phyloP scores from a whole-genome alignment of 2,113 vertebrate genomes.

The Plectropomus leopardus region DNA sequence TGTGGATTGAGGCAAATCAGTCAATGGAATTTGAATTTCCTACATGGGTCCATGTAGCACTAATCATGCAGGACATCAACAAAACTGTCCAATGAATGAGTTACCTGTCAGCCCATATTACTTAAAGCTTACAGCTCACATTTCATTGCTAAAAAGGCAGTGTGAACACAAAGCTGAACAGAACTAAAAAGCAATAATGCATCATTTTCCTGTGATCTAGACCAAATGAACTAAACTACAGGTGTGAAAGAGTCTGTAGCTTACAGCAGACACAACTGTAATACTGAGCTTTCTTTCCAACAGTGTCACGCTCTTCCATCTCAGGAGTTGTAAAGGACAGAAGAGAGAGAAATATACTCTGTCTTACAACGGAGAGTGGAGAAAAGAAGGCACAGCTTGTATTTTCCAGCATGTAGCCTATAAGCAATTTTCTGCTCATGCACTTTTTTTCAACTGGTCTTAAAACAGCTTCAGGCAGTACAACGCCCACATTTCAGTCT shows the following conservation, averaged over 20 bases:
- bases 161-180: background rate
- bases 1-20: too few species aligned
- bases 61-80: too few species aligned
- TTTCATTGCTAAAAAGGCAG: too few species aligned
- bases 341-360: background rate
- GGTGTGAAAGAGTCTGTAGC: background rate
- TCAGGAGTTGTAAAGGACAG: background rate
- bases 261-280: background rate
- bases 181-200: background rate
- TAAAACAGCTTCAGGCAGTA: slow-evolving; percentile 34
- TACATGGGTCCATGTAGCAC: too few species aligned
- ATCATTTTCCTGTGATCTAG: background rate
- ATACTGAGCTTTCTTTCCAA: background rate
- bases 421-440: slow-evolving; percentile 32
- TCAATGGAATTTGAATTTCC: too few species aligned
- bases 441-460: slow-evolving; percentile 42
- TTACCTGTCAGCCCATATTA: too few species aligned
- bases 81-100: too few species aligned
- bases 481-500: slow-evolving; percentile 22
- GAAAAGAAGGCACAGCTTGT: background rate
- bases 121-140: too few species aligned
- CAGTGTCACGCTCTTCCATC: background rate
- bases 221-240: background rate
- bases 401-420: slow-evolving; percentile 11
- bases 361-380: background rate